A percentile compares a stretch with the other conserved stretches of the same genome.
phyloP scores from a whole-genome alignment of 1,140 invertebrate species.

The Bombus picipes region DNA sequence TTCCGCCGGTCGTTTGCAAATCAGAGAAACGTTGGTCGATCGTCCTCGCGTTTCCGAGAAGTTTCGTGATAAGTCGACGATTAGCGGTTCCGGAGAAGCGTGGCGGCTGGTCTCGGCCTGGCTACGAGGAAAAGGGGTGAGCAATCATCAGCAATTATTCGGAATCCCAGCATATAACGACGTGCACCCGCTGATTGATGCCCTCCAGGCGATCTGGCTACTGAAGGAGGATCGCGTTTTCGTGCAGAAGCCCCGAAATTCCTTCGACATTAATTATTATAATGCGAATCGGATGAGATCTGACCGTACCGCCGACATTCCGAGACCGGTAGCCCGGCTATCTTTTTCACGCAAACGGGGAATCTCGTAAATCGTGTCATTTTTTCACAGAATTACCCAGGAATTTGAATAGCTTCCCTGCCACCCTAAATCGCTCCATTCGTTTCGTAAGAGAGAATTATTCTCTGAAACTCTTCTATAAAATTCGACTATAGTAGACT shows the following conservation, averaged over 20 bases:
- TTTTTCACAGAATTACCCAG: neutral
- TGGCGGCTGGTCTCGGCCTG: neutral
- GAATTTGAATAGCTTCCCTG: neutral
- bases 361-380: conserved; percentile 31
- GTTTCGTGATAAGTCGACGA: conserved; percentile 64
- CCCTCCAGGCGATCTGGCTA: conserved; percentile 46
- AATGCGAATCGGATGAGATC: conserved; percentile 63
- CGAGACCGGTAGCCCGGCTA: conserved; percentile 31
- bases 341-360: conserved; percentile 7
- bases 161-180: conserved; percentile 73
- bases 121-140: conserved; percentile 52
- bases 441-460: neutral
- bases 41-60: conserved; percentile 52
- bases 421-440: neutral
- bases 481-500: too few relatives aligned
- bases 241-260: conserved; percentile 64
- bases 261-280: conserved; percentile 60
- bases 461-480: too few relatives aligned
- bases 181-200: conserved; percentile 72
- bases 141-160: conserved; percentile 76
- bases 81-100: conserved; percentile 31
- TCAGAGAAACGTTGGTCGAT: conserved; percentile 28
- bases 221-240: conserved; percentile 60
- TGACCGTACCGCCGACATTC: conserved; percentile 27
- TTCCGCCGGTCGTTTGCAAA: conserved; percentile 5